These are phyloP conservation scores for Paraplagusia blochii DNA, from an alignment of 2,113 vertebrate genomes.

Conservation along the genomic window DNA sequence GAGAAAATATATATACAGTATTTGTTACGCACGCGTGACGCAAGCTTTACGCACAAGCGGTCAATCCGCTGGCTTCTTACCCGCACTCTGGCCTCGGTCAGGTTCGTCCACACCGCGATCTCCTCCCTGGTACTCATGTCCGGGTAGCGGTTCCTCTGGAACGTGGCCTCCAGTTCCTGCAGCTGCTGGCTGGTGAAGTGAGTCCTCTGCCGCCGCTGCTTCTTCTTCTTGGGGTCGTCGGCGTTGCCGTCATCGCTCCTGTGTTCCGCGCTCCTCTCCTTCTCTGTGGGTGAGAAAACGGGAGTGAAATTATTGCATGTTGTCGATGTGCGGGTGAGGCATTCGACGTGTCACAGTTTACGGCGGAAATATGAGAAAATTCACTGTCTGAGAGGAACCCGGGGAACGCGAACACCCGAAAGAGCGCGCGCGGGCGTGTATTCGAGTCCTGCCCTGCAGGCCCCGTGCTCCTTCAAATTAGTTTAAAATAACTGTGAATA, in stretches of 20 bases:
- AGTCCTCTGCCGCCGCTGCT: constrained; percentile 91
- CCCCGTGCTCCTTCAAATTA: too few species aligned
- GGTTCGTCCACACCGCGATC: constrained; percentile 98
- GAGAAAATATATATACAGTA: not conserved
- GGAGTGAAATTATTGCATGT: not conserved
- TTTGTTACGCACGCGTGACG: constrained; percentile 10
- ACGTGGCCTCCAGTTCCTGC: constrained; percentile 96
- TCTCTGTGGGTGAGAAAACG: constrained; percentile 75
- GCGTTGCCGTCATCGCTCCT: constrained; percentile 83
- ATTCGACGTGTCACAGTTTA: not conserved
- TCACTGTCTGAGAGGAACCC: not conserved
- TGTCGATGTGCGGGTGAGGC: not conserved
- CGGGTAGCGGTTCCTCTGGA: constrained; percentile 96
- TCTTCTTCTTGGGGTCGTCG: constrained; percentile 96
- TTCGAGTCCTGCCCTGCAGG: too few species aligned
- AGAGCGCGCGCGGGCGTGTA: too few species aligned
- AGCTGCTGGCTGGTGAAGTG: constrained; percentile 98
- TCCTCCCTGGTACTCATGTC: constrained; percentile 99
- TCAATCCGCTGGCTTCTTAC: constrained; percentile 72
- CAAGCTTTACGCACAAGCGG: constrained; percentile 23
- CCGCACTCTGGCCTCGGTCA: constrained; percentile 95
- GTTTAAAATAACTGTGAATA: not conserved
- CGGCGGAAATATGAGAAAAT: not conserved
- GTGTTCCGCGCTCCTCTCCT: constrained; percentile 81
- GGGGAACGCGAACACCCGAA: too few species aligned